Conservation (phyloP, 2,888 invertebrate species). For the Noctua pronuba region DNA sequence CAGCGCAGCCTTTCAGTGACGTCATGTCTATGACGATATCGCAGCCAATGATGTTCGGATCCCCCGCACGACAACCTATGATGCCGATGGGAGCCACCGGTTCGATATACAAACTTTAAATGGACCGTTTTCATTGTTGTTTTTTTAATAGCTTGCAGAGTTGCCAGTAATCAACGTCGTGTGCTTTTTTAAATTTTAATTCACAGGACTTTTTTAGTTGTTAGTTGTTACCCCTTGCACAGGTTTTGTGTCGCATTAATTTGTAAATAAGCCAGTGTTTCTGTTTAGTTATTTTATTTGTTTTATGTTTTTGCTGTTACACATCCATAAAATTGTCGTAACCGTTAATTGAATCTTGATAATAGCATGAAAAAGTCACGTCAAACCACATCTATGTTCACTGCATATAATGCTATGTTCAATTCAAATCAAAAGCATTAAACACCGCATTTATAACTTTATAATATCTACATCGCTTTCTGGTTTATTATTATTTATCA, state of each 20-base stretch:
- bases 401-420: conserved; percentile 39
- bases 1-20: conserved; percentile 83
- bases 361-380: conserved; percentile 50
- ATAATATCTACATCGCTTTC: conserved; percentile 39
- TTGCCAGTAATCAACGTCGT: conserved; percentile 67
- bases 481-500: conserved; percentile 26
- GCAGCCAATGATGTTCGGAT: conserved; percentile 87
- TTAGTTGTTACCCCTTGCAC: conserved; percentile 63
- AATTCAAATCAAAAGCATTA: conserved; percentile 32
- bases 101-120: conserved; percentile 82
- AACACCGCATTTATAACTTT: conserved; percentile 40
- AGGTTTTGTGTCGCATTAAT: conserved; percentile 63
- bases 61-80: conserved; percentile 86
- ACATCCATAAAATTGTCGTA: conserved; percentile 36
- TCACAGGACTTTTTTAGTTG: conserved; percentile 60
- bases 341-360: conserved; percentile 23
- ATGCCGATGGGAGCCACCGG: conserved; percentile 86
- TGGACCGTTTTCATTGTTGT: conserved; percentile 75
- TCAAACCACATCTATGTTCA: conserved; percentile 33
- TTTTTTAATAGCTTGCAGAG: conserved; percentile 68
- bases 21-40: conserved; percentile 82
- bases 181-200: conserved; percentile 60
- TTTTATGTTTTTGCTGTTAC: conserved; percentile 58
- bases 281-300: conserved; percentile 55
- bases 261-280: conserved; percentile 66